Base-by-base conservation (phyloP, 2,113 vertebrate species). In the Callochromis pleurospilus region DNA sequence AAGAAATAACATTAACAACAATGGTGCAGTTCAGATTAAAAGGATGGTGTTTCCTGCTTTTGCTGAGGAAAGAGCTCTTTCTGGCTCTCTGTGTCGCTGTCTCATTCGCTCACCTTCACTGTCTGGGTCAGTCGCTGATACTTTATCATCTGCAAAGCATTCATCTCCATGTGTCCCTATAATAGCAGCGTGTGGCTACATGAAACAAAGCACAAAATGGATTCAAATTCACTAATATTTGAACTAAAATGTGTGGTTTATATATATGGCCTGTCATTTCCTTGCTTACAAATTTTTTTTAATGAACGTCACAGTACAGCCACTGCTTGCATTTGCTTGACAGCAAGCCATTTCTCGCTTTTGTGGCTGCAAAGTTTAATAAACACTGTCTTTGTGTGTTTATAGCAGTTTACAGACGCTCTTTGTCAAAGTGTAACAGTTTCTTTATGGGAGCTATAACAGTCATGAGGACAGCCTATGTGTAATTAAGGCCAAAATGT, bases 361-460 rank as follows among this genome's bases (percentile, higher is more conserved):
- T 87, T 88, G 81, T 87, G 49, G 47, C 82, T 58, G 77, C 70
- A 91, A 86, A 85, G 87, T 92, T 92, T 84, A 82, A 88, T 68
- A 89, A 91, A 88, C 82, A 89, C 29, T 83, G 87, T 86, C 81
- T 83, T 40, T 24, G 55, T 83, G 77, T 88, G 88, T 90, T 88
- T 84, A 79, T 82, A 82, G 38, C 42, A 62, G 83, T 85, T 84
- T 84, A 83, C 42, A 87, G 55, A 85, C 24, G 11, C 51, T 86
- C 83, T 84, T 86, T 1, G 5, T 79, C 31, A 15, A 86, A 55
- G 54, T 80, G 51, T 86, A 85, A 86, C 87, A 54, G 38, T 79
- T 84, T 87, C 12, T 90, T 89, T 83, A 82, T 88, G 45, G 58
- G 47, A 77, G 80, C 36, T 49, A 17, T 79, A 79, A 89, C 55